Base-by-base conservation (phyloP, 2,888 invertebrate genomes). In the Netelia fuscicornis region DNA sequence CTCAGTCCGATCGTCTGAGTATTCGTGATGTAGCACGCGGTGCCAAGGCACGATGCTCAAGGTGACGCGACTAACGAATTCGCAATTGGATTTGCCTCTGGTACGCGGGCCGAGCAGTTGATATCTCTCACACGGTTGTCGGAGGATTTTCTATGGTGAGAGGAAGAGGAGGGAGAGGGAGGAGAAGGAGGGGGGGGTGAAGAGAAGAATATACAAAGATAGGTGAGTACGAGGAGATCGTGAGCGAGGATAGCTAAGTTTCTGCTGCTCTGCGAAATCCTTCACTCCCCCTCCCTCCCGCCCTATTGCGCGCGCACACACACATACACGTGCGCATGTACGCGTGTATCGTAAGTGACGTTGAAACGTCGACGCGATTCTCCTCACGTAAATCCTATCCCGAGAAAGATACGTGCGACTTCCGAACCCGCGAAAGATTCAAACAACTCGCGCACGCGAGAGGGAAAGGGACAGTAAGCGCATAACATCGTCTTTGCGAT, bases 341-440 rank as follows among this genome's bases (percentile, higher is more conserved):
- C 54, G 42, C 42, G 56, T 42, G 44, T 58, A 44, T 48, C 58
- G 17, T 23, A 52, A 64, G 76, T 71, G 84, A 84, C 76, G 83
- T 78, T 62, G 78, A 74, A 62, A 52, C 70, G 62, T 37, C 78
- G 62, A 68, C 68, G 74, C 74, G 56, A 84, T 84, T 84, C 84
- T 72, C 48, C 80, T 84, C 84, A 84, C 84, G 84, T 84, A 84
- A 72, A 84, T 84, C 67, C 76, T 84, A 80, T 75, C 65, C 80
- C 77, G 72, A 77, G 84, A 84, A 83, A 62, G 80, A 80, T 80
- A 84, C 84, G 84, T 84, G 84, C 75, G 80, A 76, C 84, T 84
- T 84, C 84, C 84, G 84, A 84, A 84, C 77, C 77, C 67, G 48
- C 37, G n/a, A 54, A 71, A 44, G 58, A 11, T 48, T 17, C 58